phyloP scores from a whole-genome alignment of 2,888 invertebrate genomes.

The Drosophila trichaetosa region DNA sequence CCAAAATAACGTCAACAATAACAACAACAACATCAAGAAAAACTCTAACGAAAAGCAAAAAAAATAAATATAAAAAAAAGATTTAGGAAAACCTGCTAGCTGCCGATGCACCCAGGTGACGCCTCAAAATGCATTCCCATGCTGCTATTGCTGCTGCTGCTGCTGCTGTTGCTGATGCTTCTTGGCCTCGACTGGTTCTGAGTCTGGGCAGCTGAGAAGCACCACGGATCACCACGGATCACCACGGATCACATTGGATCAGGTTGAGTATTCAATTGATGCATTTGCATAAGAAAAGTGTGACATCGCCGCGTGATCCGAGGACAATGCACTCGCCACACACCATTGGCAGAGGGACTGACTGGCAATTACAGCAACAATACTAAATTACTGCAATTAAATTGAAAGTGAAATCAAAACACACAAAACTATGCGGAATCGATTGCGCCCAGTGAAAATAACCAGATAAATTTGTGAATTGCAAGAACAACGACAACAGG shows the following conservation, averaged over 20 bases:
- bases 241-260: slow-evolving; percentile 19
- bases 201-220: slow-evolving; percentile 9
- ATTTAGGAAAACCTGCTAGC: slow-evolving; percentile 56
- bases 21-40: not conserved
- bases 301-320: slow-evolving; percentile 74
- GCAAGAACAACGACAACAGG: slow-evolving; percentile 75
- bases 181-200: slow-evolving; percentile 37
- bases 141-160: slow-evolving; percentile 17
- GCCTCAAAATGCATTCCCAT: slow-evolving; percentile 70
- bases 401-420: slow-evolving; percentile 79
- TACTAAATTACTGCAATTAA: slow-evolving; percentile 34
- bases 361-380: not conserved
- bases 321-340: slow-evolving; percentile 64
- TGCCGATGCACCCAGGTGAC: slow-evolving; percentile 56
- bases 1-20: not conserved
- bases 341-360: not conserved
- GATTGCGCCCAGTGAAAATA: slow-evolving; percentile 66
- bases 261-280: slow-evolving; percentile 12
- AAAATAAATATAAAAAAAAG: slow-evolving; percentile 23
- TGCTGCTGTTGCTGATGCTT: slow-evolving; percentile 13
- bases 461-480: slow-evolving; percentile 62
- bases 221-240: slow-evolving; percentile 25
- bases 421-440: slow-evolving; percentile 82
- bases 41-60: slow-evolving; percentile 39
- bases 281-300: slow-evolving; percentile 69